phyloP scores from a whole-genome alignment of 2,888 invertebrate species.

The Apodemia zela region DNA sequence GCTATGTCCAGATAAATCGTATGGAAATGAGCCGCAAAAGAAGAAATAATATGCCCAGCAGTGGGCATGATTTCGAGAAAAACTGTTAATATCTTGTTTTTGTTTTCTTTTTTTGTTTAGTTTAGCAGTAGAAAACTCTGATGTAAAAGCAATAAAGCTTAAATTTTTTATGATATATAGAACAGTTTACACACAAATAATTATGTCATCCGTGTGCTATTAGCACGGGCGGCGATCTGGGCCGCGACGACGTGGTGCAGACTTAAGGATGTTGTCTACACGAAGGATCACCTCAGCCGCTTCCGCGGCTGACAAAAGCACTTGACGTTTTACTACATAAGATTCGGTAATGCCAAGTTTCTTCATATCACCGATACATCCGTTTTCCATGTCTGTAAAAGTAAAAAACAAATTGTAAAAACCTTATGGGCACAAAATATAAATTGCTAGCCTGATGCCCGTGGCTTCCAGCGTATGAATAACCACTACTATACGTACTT shows the following conservation, averaged over 20 bases:
- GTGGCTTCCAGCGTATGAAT: no score
- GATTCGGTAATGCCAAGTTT: slow-evolving; percentile 97
- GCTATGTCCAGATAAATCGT: no score
- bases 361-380: slow-evolving; percentile 94
- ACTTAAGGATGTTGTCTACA: slow-evolving; percentile 97
- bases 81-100: background rate
- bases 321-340: slow-evolving; percentile 97
- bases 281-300: slow-evolving; percentile 99
- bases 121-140: background rate
- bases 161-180: background rate
- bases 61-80: background rate
- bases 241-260: slow-evolving; percentile 92
- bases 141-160: background rate
- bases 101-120: no score
- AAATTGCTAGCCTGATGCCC: no score
- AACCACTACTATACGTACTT: no score
- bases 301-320: slow-evolving; percentile 95
- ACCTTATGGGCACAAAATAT: no score
- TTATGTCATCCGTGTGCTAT: slow-evolving; percentile 22
- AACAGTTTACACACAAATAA: slow-evolving; percentile 2
- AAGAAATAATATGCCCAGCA: background rate
- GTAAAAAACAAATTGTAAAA: background rate
- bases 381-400: slow-evolving; percentile 90
- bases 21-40: no score
- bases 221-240: slow-evolving; percentile 93